phyloP scores from a whole-genome alignment of 2,797 vertebrate species.

The Rhinoraja longicauda region DNA sequence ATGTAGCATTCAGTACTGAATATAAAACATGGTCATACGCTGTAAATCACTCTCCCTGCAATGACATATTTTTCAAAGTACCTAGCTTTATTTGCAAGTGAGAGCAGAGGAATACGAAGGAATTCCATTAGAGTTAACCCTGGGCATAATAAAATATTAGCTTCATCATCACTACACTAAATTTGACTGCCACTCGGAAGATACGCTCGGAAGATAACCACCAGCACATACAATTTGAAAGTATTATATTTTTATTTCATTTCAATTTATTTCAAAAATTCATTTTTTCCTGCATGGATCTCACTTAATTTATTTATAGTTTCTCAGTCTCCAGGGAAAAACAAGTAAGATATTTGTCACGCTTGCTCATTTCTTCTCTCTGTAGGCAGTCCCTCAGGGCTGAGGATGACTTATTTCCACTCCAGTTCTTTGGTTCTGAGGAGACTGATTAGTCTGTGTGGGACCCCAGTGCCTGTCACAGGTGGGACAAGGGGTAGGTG shows the following conservation, averaged over 20 bases:
- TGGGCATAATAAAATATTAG: background rate
- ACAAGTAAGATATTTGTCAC: too few species aligned
- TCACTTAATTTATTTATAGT: background rate
- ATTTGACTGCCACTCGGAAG: background rate
- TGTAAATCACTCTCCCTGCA: constrained; percentile 18
- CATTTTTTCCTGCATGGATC: background rate
- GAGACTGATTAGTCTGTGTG: too few species aligned
- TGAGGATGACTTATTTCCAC: too few species aligned
- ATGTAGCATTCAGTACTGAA: constrained; percentile 23
- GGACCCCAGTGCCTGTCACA: too few species aligned
- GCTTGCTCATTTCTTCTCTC: background rate
- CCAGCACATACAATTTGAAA: background rate
- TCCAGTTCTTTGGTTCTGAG: too few species aligned
- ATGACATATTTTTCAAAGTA: constrained; percentile 17
- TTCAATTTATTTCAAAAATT: background rate
- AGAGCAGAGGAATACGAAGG: background rate
- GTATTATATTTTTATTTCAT: constrained; percentile 9
- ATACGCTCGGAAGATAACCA: background rate
- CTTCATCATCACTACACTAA: background rate
- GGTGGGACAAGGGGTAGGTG: too few species aligned
- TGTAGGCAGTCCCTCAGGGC: too few species aligned
- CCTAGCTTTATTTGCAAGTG: background rate
- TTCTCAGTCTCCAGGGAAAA: background rate
- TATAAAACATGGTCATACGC: background rate
- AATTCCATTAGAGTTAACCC: constrained; percentile 31